Conservation (phyloP, 2,797 vertebrate species). For the Sebastes trivittatus region DNA sequence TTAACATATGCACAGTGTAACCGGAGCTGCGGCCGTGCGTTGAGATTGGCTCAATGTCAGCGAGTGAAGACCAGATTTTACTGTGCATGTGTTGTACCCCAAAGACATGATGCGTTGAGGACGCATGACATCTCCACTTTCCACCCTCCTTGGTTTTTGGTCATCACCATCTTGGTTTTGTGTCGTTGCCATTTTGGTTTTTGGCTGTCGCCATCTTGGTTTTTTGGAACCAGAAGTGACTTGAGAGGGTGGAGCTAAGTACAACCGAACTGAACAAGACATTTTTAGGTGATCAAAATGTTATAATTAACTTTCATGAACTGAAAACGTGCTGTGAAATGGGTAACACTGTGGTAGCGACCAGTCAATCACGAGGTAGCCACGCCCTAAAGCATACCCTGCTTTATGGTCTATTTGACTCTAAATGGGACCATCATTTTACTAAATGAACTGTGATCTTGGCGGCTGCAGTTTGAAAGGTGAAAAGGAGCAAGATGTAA, state of each 20-base stretch:
- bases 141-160: no score
- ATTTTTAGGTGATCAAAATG: not conserved
- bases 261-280: not conserved
- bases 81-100: no score
- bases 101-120: no score
- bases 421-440: not conserved
- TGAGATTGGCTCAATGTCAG: no score
- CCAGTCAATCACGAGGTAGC: not conserved
- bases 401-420: not conserved
- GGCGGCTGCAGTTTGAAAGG: conserved; percentile 34
- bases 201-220: not conserved
- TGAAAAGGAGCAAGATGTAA: conserved; percentile 82
- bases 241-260: not conserved
- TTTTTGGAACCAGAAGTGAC: not conserved
- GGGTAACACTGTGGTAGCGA: not conserved
- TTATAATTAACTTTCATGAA: not conserved
- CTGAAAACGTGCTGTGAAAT: not conserved
- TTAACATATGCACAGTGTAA: not conserved
- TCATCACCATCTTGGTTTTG: no score
- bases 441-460: conserved; percentile 36
- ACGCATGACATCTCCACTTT: no score
- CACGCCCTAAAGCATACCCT: no score
- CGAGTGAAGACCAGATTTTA: no score
- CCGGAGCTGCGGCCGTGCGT: no score
- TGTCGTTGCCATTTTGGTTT: no score